These are phyloP conservation scores for Thymelicus acteon DNA, from an alignment of 2,888 invertebrate species.

Conservation along the genomic window DNA sequence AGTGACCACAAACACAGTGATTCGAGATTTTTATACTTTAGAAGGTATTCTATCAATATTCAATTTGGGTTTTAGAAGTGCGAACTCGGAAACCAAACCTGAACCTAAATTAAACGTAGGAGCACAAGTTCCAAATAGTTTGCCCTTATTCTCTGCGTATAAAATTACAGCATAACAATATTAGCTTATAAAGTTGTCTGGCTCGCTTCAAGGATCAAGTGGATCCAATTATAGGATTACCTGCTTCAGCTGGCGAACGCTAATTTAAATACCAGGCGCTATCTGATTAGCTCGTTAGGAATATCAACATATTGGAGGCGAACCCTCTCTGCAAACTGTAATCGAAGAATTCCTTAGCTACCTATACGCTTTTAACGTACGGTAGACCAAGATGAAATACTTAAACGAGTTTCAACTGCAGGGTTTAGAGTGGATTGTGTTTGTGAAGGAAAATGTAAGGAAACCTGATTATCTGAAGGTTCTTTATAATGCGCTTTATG, in stretches of 20 bases:
- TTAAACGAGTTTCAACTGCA: background rate
- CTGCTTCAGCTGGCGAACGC: constrained; percentile 7
- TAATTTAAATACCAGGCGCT: constrained; percentile 30
- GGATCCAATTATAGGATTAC: constrained; percentile 31
- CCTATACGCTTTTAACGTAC: background rate
- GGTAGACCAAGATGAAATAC: background rate
- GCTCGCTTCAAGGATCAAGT: constrained; percentile 15
- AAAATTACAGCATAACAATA: constrained; percentile 4
- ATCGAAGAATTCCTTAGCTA: constrained; percentile 1
- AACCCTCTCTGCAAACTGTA: constrained; percentile 10
- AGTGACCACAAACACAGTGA: no score
- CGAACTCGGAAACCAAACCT: no score
- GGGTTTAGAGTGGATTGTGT: background rate
- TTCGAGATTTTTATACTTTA: no score
- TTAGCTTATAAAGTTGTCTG: constrained; percentile 17
- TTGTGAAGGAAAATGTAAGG: no score
- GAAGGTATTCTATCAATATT: no score
- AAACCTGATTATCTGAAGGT: no score
- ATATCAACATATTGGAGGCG: constrained; percentile 21
- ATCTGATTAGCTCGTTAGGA: constrained; percentile 31
- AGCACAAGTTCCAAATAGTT: background rate
- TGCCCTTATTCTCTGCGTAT: background rate
- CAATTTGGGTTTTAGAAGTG: no score
- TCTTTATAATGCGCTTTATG: no score
- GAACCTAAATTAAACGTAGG: no score